Evolutionary conservation across 2,113 vertebrate species (phyloP).

Genomic region (Pseudorasbora parva): DNA sequence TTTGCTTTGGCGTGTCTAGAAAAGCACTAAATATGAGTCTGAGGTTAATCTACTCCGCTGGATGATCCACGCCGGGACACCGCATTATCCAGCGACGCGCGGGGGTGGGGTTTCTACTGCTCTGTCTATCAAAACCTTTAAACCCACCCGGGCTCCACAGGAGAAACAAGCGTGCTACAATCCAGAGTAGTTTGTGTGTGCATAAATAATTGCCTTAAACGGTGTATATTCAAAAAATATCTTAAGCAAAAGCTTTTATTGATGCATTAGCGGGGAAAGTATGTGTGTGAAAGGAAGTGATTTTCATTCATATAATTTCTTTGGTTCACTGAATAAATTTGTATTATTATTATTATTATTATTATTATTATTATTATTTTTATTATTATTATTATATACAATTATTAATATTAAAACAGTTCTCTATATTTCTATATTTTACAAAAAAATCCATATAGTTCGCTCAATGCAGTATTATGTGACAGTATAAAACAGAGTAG

Average conservation of each 20-base stretch:
- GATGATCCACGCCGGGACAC: constrained; percentile 53
- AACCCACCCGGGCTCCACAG: constrained; percentile 42
- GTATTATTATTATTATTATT: not conserved
- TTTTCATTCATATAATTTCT: not conserved
- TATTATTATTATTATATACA: not conserved
- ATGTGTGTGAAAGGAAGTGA: not conserved
- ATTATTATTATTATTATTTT: too few species aligned
- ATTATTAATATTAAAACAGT: not conserved
- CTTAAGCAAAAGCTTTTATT: not conserved
- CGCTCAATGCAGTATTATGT: not conserved
- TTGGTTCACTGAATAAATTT: not conserved
- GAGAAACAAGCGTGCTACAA: not conserved
- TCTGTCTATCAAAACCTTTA: constrained; percentile 59
- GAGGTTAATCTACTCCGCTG: not conserved
- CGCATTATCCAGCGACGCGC: not conserved
- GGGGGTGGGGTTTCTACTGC: constrained; percentile 37
- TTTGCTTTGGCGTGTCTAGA: not conserved
- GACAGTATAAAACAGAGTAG: not conserved
- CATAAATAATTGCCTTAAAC: not conserved
- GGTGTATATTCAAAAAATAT: not conserved
- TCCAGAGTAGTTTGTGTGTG: not conserved
- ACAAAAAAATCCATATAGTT: not conserved
- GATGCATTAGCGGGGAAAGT: not conserved
- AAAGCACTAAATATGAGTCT: not conserved
- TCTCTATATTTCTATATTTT: not conserved